Percentiles rank a stretch among this genome's conserved stretches.
These are phyloP conservation scores for Anguilla obscura DNA, from an alignment of 2,797 vertebrate species.

Conservation along the genomic window DNA sequence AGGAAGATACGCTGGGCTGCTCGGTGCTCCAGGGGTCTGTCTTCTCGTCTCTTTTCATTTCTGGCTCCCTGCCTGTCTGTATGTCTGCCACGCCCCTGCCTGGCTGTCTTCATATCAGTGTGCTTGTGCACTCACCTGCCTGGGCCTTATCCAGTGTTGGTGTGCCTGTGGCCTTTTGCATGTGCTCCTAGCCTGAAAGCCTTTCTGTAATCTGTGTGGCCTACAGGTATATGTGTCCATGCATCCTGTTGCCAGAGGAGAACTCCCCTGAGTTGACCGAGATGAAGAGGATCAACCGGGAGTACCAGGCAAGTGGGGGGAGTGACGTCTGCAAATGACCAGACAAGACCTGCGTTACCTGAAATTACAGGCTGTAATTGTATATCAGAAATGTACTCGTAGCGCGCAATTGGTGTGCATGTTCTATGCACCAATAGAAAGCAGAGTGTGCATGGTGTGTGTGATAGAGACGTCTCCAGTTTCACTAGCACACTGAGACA, in stretches of 20 bases:
- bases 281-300: conserved; percentile 74
- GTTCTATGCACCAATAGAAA: not conserved
- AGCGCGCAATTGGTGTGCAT: not conserved
- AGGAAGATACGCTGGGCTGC: conserved; percentile 69
- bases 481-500: not conserved
- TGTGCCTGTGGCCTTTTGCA: not conserved
- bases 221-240: conserved; percentile 61
- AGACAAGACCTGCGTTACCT: not conserved
- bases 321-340: not conserved
- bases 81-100: not conserved
- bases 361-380: not conserved
- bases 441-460: not conserved
- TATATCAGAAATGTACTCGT: too few species aligned
- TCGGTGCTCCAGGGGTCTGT: conserved; percentile 72
- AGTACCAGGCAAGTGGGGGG: conserved; percentile 78
- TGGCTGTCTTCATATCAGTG: not conserved
- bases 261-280: conserved; percentile 72
- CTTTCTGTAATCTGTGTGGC: not conserved
- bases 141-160: not conserved
- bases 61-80: not conserved
- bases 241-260: conserved; percentile 62
- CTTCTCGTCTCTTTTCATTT: not conserved
- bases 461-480: not conserved
- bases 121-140: not conserved
- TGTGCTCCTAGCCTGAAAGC: not conserved